These are phyloP conservation scores for Caranx melampygus DNA, from an alignment of 2,113 vertebrate genomes.

Conservation along the genomic window DNA sequence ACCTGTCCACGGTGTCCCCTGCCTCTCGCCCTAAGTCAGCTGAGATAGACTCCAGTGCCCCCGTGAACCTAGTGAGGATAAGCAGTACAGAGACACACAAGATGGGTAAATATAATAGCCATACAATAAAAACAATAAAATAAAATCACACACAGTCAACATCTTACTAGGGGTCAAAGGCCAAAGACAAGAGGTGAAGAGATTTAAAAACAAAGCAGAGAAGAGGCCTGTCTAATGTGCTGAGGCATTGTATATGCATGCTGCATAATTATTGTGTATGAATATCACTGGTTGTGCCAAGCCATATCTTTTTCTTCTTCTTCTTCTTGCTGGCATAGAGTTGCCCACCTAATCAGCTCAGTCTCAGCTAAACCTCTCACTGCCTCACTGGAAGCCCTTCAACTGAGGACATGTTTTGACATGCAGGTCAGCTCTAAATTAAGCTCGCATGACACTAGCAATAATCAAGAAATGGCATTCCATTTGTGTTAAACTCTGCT, in stretches of 20 bases:
- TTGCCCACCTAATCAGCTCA: slow-evolving; percentile 57
- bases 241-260: neutral
- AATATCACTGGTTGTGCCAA: slow-evolving; percentile 11
- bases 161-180: too few species aligned
- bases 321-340: neutral
- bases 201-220: too few species aligned
- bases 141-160: too few species aligned
- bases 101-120: too few species aligned
- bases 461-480: slow-evolving; percentile 70
- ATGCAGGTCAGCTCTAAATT: slow-evolving; percentile 62
- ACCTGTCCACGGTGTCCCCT: too few species aligned
- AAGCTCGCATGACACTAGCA: slow-evolving; percentile 59
- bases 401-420: slow-evolving; percentile 67
- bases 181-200: too few species aligned
- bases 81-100: too few species aligned
- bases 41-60: too few species aligned
- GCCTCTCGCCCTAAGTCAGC: too few species aligned
- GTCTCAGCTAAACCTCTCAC: slow-evolving; percentile 39
- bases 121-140: too few species aligned
- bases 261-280: slow-evolving; percentile 12
- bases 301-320: slow-evolving; percentile 6
- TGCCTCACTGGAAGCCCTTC: slow-evolving; percentile 40
- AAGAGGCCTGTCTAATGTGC: too few species aligned
- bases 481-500: slow-evolving; percentile 70
- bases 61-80: too few species aligned